Conservation (phyloP, 2,797 vertebrate species). For the Etheostoma nigrum region DNA sequence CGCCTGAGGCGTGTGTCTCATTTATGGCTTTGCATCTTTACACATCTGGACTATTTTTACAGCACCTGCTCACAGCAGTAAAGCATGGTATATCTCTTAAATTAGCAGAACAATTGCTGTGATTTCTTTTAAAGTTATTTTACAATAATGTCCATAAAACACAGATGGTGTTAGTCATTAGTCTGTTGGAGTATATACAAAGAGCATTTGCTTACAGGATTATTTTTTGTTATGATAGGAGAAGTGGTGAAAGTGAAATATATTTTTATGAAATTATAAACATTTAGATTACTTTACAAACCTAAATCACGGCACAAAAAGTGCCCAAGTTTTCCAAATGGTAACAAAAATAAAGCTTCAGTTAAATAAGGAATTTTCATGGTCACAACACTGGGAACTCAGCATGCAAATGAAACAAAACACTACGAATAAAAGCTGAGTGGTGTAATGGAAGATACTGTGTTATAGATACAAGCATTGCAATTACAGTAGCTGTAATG, state of each 20-base stretch:
- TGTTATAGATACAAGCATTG: not conserved
- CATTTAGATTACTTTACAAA: not conserved
- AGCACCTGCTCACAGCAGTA: conserved; percentile 13
- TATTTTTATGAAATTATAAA: not conserved
- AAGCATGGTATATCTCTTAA: not conserved
- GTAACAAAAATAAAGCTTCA: not conserved
- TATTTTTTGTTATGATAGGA: not conserved
- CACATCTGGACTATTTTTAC: conserved; percentile 20
- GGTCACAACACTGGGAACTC: not conserved
- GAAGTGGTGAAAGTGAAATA: not conserved
- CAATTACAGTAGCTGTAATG: not conserved
- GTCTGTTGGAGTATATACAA: not conserved
- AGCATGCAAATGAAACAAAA: not conserved
- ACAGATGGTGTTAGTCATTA: conserved; percentile 3
- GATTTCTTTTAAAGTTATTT: not conserved
- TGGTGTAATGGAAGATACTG: not conserved
- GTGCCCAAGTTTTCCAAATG: not conserved
- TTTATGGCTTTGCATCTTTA: conserved; percentile 24
- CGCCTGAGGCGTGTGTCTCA: not conserved
- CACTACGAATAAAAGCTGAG: not conserved
- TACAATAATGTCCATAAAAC: conserved; percentile 4
- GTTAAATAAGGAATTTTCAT: not conserved
- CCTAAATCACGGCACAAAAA: no score
- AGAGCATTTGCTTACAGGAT: not conserved
- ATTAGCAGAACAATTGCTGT: not conserved